Percentiles rank a stretch among this genome's conserved stretches.
Conservation (phyloP, 2,113 vertebrate species). For the Lethenteron camtschaticum region DNA sequence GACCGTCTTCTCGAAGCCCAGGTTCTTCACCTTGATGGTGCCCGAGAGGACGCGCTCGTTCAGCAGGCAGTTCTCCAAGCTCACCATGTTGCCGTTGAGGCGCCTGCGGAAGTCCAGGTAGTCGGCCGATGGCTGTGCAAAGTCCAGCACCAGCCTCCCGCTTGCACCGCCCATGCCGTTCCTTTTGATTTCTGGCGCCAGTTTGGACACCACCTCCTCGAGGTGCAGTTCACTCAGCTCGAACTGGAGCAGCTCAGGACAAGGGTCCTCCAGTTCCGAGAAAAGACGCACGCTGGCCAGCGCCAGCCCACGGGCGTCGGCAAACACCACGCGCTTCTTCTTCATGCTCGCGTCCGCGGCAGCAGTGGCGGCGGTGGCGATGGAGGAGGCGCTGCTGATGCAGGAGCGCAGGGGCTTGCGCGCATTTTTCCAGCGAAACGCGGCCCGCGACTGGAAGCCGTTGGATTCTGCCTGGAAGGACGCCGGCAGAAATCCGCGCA, state of each 20-base stretch:
- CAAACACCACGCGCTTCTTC: conserved; percentile 58
- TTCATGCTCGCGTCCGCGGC: conserved; percentile 18
- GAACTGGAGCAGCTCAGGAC: conserved; percentile 41
- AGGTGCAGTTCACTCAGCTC: conserved; percentile 34
- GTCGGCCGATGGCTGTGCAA: conserved; percentile 47
- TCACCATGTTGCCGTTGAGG: conserved; percentile 48
- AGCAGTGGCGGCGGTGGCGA: conserved; percentile 10
- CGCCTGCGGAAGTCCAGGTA: conserved; percentile 51
- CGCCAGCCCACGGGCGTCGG: conserved; percentile 53
- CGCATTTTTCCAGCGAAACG: conserved; percentile 33
- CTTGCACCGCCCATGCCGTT: conserved; percentile 14
- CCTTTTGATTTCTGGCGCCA: conserved; percentile 22
- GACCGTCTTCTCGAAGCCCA: conserved; percentile 59
- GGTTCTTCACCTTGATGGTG: conserved; percentile 58
- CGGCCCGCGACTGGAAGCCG: conserved; percentile 22
- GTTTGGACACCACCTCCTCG: conserved; percentile 25
- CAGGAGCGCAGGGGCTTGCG: conserved; percentile 35
- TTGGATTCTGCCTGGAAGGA: too few relatives aligned
- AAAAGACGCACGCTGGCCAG: conserved; percentile 51
- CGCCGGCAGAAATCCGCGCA: conserved; percentile 18
- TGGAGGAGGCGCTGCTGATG: conserved; percentile 24
- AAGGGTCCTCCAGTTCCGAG: conserved; percentile 39
- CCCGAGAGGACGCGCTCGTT: conserved; percentile 49
- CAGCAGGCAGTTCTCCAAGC: conserved; percentile 57
- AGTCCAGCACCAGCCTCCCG: conserved; percentile 39